phyloP scores from a whole-genome alignment of 2,888 invertebrate genomes.

The Plusia festucae region DNA sequence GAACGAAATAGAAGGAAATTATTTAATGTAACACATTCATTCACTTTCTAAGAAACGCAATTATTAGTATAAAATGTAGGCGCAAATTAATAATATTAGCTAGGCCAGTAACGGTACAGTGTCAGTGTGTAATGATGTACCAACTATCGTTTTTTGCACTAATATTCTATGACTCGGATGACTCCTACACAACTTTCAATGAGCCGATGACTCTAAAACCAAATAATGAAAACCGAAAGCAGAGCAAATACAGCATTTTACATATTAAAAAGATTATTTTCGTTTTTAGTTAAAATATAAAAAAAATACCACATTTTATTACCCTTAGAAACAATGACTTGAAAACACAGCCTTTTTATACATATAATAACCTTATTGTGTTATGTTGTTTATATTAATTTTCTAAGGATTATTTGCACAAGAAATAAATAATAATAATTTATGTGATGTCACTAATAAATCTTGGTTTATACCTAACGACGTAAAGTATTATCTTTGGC shows the following conservation, averaged over 20 bases:
- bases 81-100: slow-evolving; percentile 47
- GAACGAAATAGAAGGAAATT: slow-evolving; percentile 5
- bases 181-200: slow-evolving; percentile 48
- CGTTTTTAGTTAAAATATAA: too few relatives aligned
- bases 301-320: too few relatives aligned
- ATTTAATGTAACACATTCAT: slow-evolving; percentile 11
- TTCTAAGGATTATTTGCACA: background rate
- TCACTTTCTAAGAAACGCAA: slow-evolving; percentile 36
- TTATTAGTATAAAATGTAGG: slow-evolving; percentile 40
- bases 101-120: slow-evolving; percentile 43
- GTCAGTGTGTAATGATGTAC: slow-evolving; percentile 29
- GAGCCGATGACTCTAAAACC: slow-evolving; percentile 47
- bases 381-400: background rate
- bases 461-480: background rate
- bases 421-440: background rate
- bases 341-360: background rate
- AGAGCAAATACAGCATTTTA: too few relatives aligned
- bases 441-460: slow-evolving; percentile 4
- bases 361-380: too few relatives aligned
- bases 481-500: background rate
- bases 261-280: too few relatives aligned
- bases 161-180: slow-evolving; percentile 50
- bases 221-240: background rate
- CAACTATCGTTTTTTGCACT: slow-evolving; percentile 33
- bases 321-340: too few relatives aligned